phyloP scores from a whole-genome alignment of 1,140 invertebrate species.

The Drosophila quadrilineata region DNA sequence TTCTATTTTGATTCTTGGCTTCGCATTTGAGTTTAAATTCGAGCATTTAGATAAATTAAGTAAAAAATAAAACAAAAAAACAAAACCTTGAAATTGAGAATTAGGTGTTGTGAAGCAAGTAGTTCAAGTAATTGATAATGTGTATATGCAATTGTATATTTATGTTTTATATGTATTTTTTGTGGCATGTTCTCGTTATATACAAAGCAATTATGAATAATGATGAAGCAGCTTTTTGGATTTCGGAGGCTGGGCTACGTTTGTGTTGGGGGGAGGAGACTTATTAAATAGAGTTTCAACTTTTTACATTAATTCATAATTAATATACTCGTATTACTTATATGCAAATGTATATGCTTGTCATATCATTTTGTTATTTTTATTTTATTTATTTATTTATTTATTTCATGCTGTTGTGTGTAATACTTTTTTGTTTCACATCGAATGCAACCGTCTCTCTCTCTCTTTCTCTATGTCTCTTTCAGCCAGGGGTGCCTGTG shows the following conservation, averaged over 20 bases:
- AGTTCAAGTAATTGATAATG: conserved; percentile 36
- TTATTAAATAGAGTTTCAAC: conserved; percentile 32
- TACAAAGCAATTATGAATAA: conserved; percentile 60
- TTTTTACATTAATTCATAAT: conserved; percentile 67
- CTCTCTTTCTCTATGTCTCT: too few relatives aligned
- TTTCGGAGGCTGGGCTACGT: conserved; percentile 3
- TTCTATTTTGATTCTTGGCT: conserved; percentile 63
- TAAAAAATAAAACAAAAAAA: conserved; percentile 24
- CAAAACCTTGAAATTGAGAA: conserved; percentile 12
- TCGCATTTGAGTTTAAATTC: conserved; percentile 52
- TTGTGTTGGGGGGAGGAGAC: conserved; percentile 21
- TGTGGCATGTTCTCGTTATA: too few relatives aligned
- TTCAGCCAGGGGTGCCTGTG: too few relatives aligned
- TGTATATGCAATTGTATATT: background rate
- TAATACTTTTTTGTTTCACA: conserved; percentile 63
- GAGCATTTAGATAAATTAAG: conserved; percentile 46
- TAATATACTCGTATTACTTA: conserved; percentile 55
- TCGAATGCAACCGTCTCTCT: conserved; percentile 49
- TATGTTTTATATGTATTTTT: conserved; percentile 22
- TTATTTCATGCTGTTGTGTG: conserved; percentile 18
- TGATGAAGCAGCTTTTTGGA: conserved; percentile 45
- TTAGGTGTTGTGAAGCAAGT: conserved; percentile 36
- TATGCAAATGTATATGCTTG: conserved; percentile 32
- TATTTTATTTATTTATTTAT: conserved; percentile 18
- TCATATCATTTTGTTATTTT: conserved; percentile 35